phyloP scores from a whole-genome alignment of 1,140 invertebrate species.

The Hermetia illucens region DNA sequence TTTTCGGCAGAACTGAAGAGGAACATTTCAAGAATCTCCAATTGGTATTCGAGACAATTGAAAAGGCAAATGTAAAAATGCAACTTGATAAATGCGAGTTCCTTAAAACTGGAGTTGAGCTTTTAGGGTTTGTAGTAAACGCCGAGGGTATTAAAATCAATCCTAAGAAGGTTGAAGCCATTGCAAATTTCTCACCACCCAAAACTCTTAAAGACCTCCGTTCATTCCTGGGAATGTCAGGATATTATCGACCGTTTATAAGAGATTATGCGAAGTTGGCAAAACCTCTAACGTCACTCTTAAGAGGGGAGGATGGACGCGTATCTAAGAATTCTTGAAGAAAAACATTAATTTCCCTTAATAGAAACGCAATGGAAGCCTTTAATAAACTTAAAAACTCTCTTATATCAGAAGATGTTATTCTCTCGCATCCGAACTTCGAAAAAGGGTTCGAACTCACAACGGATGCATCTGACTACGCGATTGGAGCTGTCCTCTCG shows the following conservation, averaged over 20 bases:
- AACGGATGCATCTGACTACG: neutral
- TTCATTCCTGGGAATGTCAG: neutral
- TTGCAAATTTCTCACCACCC: neutral
- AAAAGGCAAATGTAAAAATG: neutral
- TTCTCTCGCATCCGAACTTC: neutral
- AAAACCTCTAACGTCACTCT: neutral
- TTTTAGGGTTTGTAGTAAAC: neutral
- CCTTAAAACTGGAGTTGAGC: neutral
- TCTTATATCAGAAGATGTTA: neutral
- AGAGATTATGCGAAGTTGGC: neutral
- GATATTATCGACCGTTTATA: neutral
- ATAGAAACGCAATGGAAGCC: neutral
- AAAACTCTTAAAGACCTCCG: neutral
- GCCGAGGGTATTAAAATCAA: neutral
- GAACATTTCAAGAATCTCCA: no score
- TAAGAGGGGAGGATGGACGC: conserved; percentile 1
- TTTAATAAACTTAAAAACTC: neutral
- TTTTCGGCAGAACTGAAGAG: no score
- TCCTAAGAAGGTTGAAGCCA: neutral
- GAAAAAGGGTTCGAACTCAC: neutral
- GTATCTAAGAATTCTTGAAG: neutral
- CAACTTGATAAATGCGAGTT: conserved; percentile 1
- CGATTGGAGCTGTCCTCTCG: neutral
- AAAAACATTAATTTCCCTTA: neutral
- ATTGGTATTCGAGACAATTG: no score